Conservation (phyloP, 1,140 invertebrate genomes). For the Aleiodes sp. region DNA sequence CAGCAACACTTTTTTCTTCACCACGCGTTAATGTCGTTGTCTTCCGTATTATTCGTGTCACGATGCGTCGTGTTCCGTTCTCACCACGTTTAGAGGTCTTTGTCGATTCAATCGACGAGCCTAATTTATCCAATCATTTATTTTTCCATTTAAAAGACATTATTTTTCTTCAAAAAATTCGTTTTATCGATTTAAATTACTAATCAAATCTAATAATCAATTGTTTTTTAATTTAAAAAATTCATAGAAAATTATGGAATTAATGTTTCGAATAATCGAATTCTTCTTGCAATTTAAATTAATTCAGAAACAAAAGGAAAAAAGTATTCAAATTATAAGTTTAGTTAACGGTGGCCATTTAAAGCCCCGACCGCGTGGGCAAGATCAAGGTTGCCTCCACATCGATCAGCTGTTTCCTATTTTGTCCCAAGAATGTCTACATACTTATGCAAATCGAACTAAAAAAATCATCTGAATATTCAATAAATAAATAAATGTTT, state of each 20-base stretch:
- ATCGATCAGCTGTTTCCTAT: conserved; percentile 57
- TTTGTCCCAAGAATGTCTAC: conserved; percentile 30
- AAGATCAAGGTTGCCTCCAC: conserved; percentile 52
- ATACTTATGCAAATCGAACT: conserved; percentile 29
- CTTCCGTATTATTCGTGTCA: conserved; percentile 87
- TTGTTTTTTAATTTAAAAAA: too few species aligned
- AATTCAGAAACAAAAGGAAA: not conserved
- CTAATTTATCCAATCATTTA: conserved; percentile 38
- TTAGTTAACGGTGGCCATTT: conserved; percentile 40
- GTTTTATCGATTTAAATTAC: not conserved
- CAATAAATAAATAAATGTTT: conserved; percentile 4
- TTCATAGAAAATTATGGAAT: too few species aligned
- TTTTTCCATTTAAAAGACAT: not conserved
- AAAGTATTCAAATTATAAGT: not conserved
- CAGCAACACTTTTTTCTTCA: conserved; percentile 79
- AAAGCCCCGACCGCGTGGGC: conserved; percentile 45
- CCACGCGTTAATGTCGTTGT: conserved; percentile 89
- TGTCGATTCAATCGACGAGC: conserved; percentile 80
- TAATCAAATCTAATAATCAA: too few species aligned
- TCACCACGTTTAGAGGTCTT: conserved; percentile 80
- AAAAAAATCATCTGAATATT: too few species aligned
- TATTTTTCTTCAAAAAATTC: not conserved
- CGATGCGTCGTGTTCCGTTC: conserved; percentile 81
- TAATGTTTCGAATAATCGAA: too few species aligned
- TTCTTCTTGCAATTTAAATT: too few species aligned